phyloP scores from a whole-genome alignment of 2,888 invertebrate genomes.

The Pseudococcus longispinus region DNA sequence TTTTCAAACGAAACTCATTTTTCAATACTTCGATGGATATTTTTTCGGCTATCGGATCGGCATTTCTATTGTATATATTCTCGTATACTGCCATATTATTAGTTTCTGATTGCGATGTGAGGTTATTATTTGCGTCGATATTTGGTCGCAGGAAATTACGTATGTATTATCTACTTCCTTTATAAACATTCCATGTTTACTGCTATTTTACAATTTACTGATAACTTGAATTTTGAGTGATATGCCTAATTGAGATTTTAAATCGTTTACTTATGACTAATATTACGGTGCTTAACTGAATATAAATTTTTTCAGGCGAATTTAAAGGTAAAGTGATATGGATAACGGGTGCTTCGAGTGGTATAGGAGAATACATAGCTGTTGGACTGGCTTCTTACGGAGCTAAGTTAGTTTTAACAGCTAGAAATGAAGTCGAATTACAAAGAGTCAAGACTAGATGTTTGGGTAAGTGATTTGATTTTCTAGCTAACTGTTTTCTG shows the following conservation, averaged over 20 bases:
- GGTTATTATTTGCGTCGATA: slow-evolving; percentile 68
- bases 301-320: slow-evolving; percentile 62
- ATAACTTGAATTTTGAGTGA: not conserved
- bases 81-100: slow-evolving; percentile 66
- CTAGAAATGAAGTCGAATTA: slow-evolving; percentile 71
- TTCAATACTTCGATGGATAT: slow-evolving; percentile 58
- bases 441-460: slow-evolving; percentile 73
- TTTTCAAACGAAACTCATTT: no score
- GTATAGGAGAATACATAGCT: slow-evolving; percentile 79
- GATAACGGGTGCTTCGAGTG: slow-evolving; percentile 85
- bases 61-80: slow-evolving; percentile 64
- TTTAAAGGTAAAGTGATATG: slow-evolving; percentile 77
- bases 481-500: not conserved
- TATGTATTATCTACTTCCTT: slow-evolving; percentile 62
- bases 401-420: slow-evolving; percentile 73
- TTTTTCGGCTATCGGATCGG: slow-evolving; percentile 60
- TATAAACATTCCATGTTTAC: not conserved
- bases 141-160: slow-evolving; percentile 69
- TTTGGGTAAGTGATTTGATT: slow-evolving; percentile 63
- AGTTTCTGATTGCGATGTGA: slow-evolving; percentile 70
- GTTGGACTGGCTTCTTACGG: slow-evolving; percentile 72
- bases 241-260: no score
- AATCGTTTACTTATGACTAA: not conserved
- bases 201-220: not conserved
- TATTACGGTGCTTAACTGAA: not conserved